Evolutionary conservation across 2,797 vertebrate species (phyloP), one percentile per base, ranked within the genome.

Genomic region (Hydrocynus forskahlii): DNA sequence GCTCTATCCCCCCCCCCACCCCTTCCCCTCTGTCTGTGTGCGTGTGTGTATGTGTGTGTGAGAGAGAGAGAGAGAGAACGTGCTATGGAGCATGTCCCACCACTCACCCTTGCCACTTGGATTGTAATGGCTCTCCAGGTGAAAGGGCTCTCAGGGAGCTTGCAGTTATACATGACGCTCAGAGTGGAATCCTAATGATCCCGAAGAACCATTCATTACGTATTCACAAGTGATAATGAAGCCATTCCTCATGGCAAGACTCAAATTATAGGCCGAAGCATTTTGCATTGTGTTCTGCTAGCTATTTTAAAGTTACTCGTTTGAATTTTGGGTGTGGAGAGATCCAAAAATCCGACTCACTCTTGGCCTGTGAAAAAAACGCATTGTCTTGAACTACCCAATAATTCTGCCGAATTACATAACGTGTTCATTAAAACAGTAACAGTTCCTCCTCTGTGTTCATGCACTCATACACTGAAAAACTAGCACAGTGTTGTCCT

Each of bases 1-100:
- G n/a, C n/a, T n/a, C n/a, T n/a, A n/a, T 43, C 4, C 69, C 79
- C 60, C 69, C 40, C 63, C 21, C 54, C 40, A 25, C 52, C 40
- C n/a, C n/a, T n/a, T n/a, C 16, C 7, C 17, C 45, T 10, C 48
- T 13, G 57, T 72, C 19, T 52, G 73, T 38, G 52, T 81, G 38
- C 2, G 21, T 81, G 52, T 38, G 52, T 81, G 38, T 3, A 21
- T 81, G 83, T 71, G 66, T 67, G 69, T 72, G 79, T 86, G 75
- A 75, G 71, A 75, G 86, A 81, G 72, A 13, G 50, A 45, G 29
- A 35, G 66, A 50, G 69, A 67, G 79, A 71, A 81, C 84, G 76
- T 82, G 80, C 64, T 25, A 5, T 2, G 6, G 14, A 21, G 75
- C 80, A 79, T 76, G 80, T 80, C 63, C 66, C 50, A 54, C 70